A percentile compares a stretch with the other conserved stretches of the same genome.
Evolutionary conservation across 2,797 vertebrate genomes (phyloP).

Genomic region (Sebastes dallii): DNA sequence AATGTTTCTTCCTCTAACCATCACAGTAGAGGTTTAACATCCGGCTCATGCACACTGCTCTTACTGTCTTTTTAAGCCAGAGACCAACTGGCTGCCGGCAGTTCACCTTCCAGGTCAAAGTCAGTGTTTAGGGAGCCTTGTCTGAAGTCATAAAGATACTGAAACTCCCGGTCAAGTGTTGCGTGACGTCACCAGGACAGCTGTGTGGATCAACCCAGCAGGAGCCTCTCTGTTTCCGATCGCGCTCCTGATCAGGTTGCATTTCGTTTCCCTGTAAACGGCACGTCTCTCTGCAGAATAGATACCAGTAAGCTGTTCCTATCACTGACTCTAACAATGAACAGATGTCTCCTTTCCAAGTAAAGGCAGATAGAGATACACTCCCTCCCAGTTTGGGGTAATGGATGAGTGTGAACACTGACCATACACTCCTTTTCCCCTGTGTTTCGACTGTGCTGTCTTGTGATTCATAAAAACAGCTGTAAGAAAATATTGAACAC

Average conservation of each 20-base stretch:
- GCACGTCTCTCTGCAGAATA: conserved; percentile 50
- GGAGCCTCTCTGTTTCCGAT: conserved; percentile 55
- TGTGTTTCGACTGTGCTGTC: background rate
- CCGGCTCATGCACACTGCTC: background rate
- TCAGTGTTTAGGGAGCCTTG: conserved; percentile 22
- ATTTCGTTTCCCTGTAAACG: conserved; percentile 58
- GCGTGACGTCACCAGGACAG: conserved; percentile 75
- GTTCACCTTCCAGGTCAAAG: conserved; percentile 43
- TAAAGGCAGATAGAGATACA: conserved; percentile 35
- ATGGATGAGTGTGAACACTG: conserved; percentile 20
- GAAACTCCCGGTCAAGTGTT: conserved; percentile 56
- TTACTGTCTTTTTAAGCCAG: conserved; percentile 25
- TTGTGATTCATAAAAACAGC: background rate
- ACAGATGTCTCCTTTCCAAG: conserved; percentile 73
- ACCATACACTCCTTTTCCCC: conserved; percentile 4
- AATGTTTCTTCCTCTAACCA: background rate
- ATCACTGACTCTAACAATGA: conserved; percentile 73
- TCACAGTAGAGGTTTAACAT: background rate
- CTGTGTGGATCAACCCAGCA: conserved; percentile 56
- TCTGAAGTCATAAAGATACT: conserved; percentile 56
- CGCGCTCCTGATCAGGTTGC: conserved; percentile 59
- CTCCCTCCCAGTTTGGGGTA: conserved; percentile 38
- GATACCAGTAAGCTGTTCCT: conserved; percentile 58
- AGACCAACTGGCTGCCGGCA: conserved; percentile 21
- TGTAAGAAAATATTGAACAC: background rate